Percentiles rank a stretch among this genome's conserved stretches.
phyloP scores from a whole-genome alignment of 1,140 invertebrate species.

The Caenorhabditis brenneri region DNA sequence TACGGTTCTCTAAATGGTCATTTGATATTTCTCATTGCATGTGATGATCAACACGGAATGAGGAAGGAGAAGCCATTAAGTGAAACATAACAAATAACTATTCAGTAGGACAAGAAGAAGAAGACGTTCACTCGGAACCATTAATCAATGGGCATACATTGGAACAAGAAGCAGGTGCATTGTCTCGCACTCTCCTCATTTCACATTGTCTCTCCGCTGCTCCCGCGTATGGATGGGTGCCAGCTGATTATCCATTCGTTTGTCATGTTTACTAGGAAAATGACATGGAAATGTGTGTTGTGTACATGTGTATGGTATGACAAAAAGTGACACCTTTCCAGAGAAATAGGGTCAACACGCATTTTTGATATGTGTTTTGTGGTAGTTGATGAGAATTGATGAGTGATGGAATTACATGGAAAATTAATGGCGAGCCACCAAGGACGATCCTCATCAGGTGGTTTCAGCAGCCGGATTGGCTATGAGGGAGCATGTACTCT shows the following conservation, averaged over 20 bases:
- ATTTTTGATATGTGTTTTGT: no score
- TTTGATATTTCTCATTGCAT: constrained; percentile 37
- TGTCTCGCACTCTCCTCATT: background rate
- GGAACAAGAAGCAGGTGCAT: constrained; percentile 26
- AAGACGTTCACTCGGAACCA: constrained; percentile 22
- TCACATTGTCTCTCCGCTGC: background rate
- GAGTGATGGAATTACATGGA: background rate
- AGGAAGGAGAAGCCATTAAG: constrained; percentile 30
- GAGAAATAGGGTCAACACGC: constrained; percentile 9
- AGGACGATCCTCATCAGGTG: no score
- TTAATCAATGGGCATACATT: constrained; percentile 39
- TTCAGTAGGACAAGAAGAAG: no score
- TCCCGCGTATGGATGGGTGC: background rate
- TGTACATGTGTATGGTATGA: constrained; percentile 13
- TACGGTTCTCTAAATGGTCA: constrained; percentile 15
- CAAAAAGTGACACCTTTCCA: constrained; percentile 30
- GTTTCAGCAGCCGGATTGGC: background rate
- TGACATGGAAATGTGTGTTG: constrained; percentile 39
- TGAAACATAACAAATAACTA: constrained; percentile 43
- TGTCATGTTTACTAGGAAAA: constrained; percentile 16
- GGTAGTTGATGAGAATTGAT: background rate
- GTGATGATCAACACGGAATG: constrained; percentile 23
- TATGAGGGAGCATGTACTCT: no score
- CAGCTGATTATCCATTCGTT: constrained; percentile 37
- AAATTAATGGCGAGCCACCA: no score